Evolutionary conservation across 2,888 invertebrate genomes (phyloP).

Genomic region (Eilema sororculum): DNA sequence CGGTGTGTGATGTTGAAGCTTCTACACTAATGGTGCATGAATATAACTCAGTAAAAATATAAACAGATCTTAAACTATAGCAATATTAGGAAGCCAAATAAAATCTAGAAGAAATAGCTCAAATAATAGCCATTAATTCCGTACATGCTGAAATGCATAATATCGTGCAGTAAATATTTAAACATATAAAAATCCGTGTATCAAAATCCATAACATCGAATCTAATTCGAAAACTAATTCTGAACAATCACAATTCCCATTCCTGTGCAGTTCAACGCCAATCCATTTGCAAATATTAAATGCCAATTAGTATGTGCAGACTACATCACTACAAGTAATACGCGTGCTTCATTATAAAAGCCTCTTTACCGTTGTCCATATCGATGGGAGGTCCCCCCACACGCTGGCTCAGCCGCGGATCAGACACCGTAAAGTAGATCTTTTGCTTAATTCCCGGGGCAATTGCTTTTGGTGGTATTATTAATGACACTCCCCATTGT

Average conservation of each 20-base stretch:
- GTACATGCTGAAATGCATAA: conserved; percentile 32
- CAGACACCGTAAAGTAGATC: conserved; percentile 96
- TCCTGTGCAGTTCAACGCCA: conserved; percentile 61
- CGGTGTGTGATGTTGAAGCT: conserved; percentile 34
- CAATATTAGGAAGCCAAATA: conserved; percentile 19
- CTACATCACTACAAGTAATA: conserved; percentile 76
- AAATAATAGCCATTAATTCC: conserved; percentile 15
- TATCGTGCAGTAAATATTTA: conserved; percentile 46
- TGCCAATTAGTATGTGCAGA: conserved; percentile 84
- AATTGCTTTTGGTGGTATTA: conserved; percentile 96
- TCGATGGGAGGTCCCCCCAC: conserved; percentile 95
- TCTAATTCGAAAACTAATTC: conserved; percentile 53
- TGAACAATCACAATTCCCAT: conserved; percentile 58
- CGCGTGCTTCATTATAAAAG: conserved; percentile 84
- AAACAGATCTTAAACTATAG: conserved; percentile 17
- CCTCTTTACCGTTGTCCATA: conserved; percentile 93
- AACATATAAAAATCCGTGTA: conserved; percentile 45
- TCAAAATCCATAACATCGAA: conserved; percentile 49
- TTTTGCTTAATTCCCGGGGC: conserved; percentile 94
- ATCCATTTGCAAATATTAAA: conserved; percentile 74
- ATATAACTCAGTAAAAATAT: conserved; percentile 14
- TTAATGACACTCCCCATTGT: conserved; percentile 96
- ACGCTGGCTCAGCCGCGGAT: conserved; percentile 90
- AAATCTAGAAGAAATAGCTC: conserved; percentile 12
- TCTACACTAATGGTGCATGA: conserved; percentile 41